phyloP scores from a whole-genome alignment of 2,797 vertebrate species.

The Chrosomus eos region DNA sequence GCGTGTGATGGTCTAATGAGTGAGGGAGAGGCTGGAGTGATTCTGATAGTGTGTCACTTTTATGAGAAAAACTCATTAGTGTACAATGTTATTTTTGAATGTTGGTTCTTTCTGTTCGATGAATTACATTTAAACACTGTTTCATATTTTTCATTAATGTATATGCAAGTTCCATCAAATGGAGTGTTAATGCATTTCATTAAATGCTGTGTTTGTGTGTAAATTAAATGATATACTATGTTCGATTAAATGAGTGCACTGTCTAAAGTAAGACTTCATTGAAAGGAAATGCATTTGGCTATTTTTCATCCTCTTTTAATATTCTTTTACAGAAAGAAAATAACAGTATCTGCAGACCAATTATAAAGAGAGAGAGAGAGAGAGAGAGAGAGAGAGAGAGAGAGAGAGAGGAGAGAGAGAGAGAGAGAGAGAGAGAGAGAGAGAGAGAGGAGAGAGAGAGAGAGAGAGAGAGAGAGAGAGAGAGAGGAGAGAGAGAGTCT shows the following conservation, averaged over 20 bases:
- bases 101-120: not conserved
- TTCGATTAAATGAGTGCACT: not conserved
- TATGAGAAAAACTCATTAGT: not conserved
- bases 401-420: conserved; percentile 1
- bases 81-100: not conserved
- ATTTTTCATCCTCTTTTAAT: not conserved
- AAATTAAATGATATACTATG: not conserved
- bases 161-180: not conserved
- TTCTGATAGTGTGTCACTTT: not conserved
- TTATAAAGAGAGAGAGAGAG: conserved; percentile 25
- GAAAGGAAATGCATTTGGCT: not conserved
- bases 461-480: conserved; percentile 24
- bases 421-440: not conserved
- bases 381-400: too few species aligned
- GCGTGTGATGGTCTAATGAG: not conserved
- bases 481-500: not conserved
- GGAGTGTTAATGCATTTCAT: not conserved
- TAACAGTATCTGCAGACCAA: conserved; percentile 10
- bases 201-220: conserved; percentile 11
- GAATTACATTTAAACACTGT: not conserved
- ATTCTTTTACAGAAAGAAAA: conserved; percentile 15
- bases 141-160: not conserved
- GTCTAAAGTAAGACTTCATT: not conserved
- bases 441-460: conserved; percentile 9
- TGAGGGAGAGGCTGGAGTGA: not conserved